Conservation (phyloP, 2,888 invertebrate species). For the Tinea pellionella region DNA sequence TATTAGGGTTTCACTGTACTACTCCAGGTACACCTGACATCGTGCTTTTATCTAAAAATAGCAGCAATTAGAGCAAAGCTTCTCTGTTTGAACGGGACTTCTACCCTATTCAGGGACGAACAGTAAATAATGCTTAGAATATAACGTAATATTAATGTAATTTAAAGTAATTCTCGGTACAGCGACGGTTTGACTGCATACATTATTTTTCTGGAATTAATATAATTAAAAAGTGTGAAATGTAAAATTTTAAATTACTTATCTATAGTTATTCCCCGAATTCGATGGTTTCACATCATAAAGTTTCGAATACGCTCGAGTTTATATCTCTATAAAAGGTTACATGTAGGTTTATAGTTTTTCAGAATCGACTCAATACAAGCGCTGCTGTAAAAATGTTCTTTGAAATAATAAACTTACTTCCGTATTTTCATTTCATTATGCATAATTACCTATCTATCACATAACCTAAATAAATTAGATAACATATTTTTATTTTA, state of each 20-base stretch:
- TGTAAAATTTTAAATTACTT: too few relatives aligned
- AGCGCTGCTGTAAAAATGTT: slow-evolving; percentile 24
- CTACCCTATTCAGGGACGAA: not conserved
- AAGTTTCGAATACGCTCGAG: not conserved
- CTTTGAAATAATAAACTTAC: slow-evolving; percentile 9
- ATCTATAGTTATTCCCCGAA: not conserved
- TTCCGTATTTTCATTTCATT: not conserved
- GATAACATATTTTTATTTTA: too few relatives aligned
- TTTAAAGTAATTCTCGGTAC: too few relatives aligned
- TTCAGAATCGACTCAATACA: slow-evolving; percentile 34
- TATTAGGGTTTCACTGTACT: too few relatives aligned
- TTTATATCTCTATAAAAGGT: slow-evolving; percentile 16
- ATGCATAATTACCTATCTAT: not conserved
- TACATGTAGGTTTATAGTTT: slow-evolving; percentile 52
- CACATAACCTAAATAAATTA: too few relatives aligned
- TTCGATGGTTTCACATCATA: slow-evolving; percentile 8
- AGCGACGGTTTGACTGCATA: too few relatives aligned
- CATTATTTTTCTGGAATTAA: not conserved
- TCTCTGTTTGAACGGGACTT: not conserved
- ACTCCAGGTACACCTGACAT: not conserved
- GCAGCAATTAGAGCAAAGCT: not conserved
- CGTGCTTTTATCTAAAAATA: not conserved
- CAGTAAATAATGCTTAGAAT: not conserved
- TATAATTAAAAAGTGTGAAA: too few relatives aligned
- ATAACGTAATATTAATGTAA: too few relatives aligned